These are phyloP conservation scores for Empis livida DNA, from an alignment of 2,888 invertebrate genomes.

Conservation along the genomic window DNA sequence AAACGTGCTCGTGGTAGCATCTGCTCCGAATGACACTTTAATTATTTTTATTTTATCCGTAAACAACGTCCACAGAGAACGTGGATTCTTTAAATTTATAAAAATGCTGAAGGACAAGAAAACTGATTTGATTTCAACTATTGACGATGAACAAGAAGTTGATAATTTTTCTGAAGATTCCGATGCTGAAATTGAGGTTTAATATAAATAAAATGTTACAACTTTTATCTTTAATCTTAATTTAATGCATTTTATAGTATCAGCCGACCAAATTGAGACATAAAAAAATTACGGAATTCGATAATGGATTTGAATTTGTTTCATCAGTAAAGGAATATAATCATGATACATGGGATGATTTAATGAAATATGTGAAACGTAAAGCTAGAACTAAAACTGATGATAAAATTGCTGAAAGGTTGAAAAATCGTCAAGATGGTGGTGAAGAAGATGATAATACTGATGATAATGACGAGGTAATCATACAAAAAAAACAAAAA, in stretches of 20 bases:
- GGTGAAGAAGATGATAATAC: constrained; percentile 39
- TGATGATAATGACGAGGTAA: constrained; percentile 38
- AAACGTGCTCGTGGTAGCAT: no score
- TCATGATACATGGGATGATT: constrained; percentile 65
- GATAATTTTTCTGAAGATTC: constrained; percentile 69
- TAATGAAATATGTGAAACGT: constrained; percentile 64
- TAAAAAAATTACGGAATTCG: constrained; percentile 59
- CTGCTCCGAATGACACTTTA: no score
- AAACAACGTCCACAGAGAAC: no score
- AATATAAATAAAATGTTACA: constrained; percentile 8
- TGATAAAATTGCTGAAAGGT: constrained; percentile 61
- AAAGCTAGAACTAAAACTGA: constrained; percentile 71
- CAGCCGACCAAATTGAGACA: constrained; percentile 70
- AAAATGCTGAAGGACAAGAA: constrained; percentile 11
- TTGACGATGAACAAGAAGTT: constrained; percentile 70
- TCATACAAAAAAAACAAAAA: no score
- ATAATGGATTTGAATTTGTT: constrained; percentile 70
- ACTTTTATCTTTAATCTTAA: not conserved
- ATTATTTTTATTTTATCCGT: no score
- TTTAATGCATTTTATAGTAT: constrained; percentile 48
- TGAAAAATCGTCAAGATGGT: constrained; percentile 39
- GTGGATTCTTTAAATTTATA: no score
- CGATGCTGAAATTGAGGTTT: constrained; percentile 66
- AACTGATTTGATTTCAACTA: constrained; percentile 63
- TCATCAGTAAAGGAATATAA: constrained; percentile 67